These are phyloP conservation scores for Diarsia mendica DNA, from an alignment of 2,888 invertebrate species.

Conservation along the genomic window DNA sequence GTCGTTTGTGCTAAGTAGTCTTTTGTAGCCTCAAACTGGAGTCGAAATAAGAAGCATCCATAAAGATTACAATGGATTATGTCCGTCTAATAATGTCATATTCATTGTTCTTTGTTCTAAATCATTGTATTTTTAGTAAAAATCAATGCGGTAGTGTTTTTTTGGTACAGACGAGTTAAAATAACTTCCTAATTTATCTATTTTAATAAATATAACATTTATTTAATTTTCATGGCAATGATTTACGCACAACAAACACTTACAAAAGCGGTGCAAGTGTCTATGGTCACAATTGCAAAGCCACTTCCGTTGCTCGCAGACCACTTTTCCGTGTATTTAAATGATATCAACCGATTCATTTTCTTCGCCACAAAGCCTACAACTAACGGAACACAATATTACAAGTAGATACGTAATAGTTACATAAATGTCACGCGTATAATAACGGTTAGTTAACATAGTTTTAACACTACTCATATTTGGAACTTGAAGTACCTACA, in stretches of 20 bases:
- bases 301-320: conserved; percentile 23
- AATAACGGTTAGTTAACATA: conserved; percentile 48
- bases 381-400: conserved; percentile 28
- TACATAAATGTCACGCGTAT: conserved; percentile 24
- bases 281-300: conserved; percentile 19
- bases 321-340: conserved; percentile 35
- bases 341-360: conserved; percentile 38
- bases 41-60: conserved; percentile 52
- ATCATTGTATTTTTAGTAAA: conserved; percentile 20
- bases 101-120: conserved; percentile 28
- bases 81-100: conserved; percentile 26
- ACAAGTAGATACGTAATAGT: conserved; percentile 29
- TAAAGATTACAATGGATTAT: conserved; percentile 40
- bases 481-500: conserved; percentile 25
- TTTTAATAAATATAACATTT: neutral
- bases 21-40: conserved; percentile 56
- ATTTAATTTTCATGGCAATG: neutral
- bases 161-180: neutral
- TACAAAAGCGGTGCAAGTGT: neutral
- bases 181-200: neutral
- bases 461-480: conserved; percentile 43
- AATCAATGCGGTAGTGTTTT: neutral
- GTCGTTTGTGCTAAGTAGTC: conserved; percentile 56
- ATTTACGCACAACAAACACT: conserved; percentile 5
- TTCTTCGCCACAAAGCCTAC: conserved; percentile 35